Evolutionary conservation across 1,140 invertebrate species (phyloP).

Genomic region (Panagrolaimus sp.): DNA sequence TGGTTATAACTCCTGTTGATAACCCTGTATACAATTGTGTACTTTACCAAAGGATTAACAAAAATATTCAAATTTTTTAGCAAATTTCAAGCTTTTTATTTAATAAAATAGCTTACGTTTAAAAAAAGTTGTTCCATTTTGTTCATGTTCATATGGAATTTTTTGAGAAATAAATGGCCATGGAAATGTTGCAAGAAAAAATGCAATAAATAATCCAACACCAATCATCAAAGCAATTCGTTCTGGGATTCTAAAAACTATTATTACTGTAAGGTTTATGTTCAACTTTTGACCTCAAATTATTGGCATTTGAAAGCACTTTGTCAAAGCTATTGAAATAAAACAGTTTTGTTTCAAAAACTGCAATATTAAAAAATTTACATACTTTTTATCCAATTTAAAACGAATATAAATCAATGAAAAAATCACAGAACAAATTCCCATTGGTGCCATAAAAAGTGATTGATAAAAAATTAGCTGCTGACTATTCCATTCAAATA

Average conservation of each 20-base stretch:
- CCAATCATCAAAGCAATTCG: not conserved
- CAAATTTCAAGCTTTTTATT: too few relatives aligned
- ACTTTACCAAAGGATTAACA: too few relatives aligned
- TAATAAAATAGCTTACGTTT: too few relatives aligned
- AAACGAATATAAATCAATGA: conserved; percentile 3
- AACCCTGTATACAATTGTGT: too few relatives aligned
- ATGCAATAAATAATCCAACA: not conserved
- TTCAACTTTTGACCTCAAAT: too few relatives aligned
- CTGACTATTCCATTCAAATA: conserved; percentile 22
- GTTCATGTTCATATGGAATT: conserved; percentile 4
- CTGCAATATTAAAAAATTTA: not conserved
- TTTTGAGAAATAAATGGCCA: not conserved
- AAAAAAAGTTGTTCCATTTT: conserved; percentile 3
- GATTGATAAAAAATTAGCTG: conserved; percentile 25
- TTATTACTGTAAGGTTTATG: not conserved
- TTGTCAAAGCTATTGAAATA: too few relatives aligned
- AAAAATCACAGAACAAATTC: conserved; percentile 1
- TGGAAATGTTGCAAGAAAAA: conserved; percentile 14
- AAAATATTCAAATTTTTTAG: too few relatives aligned
- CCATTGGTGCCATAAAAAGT: conserved; percentile 12
- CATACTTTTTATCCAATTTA: conserved; percentile 12
- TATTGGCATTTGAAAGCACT: too few relatives aligned
- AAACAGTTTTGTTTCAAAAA: not conserved
- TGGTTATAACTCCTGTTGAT: too few relatives aligned
- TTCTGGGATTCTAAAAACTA: not conserved